Conservation (phyloP, 2,888 invertebrate genomes). For the Apodemia duryi region DNA sequence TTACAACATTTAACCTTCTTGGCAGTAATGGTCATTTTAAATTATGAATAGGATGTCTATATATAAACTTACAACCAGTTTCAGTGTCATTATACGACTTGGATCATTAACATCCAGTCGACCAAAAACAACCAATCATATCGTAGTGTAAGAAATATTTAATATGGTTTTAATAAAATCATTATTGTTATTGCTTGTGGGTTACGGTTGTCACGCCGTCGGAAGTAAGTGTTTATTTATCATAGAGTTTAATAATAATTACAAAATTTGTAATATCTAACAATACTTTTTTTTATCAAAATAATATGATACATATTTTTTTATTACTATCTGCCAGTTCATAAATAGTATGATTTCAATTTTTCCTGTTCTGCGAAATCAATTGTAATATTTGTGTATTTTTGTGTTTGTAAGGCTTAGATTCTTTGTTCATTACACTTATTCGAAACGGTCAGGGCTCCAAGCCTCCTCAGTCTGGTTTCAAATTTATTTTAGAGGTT, state of each 20-base stretch:
- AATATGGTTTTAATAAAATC: constrained; percentile 8
- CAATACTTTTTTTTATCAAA: no score
- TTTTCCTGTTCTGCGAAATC: no score
- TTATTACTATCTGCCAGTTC: no score
- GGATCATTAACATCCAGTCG: constrained; percentile 3
- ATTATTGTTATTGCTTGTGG: constrained; percentile 1
- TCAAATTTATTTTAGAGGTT: no score
- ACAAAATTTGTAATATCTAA: no score
- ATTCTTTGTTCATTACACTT: no score
- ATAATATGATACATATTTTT: no score
- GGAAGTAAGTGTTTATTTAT: constrained; percentile 7
- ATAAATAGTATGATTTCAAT: no score
- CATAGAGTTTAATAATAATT: background rate
- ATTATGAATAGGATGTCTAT: background rate
- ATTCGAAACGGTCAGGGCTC: no score
- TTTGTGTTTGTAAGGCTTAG: no score
- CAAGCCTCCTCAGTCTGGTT: no score
- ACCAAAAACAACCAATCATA: background rate
- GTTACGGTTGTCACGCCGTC: background rate
- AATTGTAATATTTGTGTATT: no score
- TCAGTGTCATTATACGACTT: constrained; percentile 1
- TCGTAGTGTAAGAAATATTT: background rate
- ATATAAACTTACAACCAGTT: constrained; percentile 11
- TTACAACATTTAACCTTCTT: constrained; percentile 1
- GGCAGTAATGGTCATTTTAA: background rate